phyloP scores from a whole-genome alignment of 2,797 vertebrate species.

The Myotis planiceps region DNA sequence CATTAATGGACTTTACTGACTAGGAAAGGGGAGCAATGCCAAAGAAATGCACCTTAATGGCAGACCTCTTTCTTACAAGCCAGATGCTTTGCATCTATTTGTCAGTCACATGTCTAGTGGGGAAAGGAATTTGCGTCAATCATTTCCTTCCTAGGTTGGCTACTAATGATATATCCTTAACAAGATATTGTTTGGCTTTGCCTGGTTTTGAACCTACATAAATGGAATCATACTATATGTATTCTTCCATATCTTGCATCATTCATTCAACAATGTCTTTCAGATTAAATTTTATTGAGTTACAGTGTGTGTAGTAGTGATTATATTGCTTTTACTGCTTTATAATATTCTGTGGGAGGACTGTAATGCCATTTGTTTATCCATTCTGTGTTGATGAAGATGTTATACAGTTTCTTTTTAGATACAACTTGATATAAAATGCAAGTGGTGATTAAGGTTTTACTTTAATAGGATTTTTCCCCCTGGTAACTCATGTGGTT shows the following conservation, averaged over 20 bases:
- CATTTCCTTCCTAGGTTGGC: not conserved
- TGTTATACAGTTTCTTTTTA: not conserved
- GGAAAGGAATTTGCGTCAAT: not conserved
- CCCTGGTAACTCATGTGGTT: conserved; percentile 27
- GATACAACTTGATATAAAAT: conserved; percentile 34
- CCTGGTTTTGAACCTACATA: not conserved
- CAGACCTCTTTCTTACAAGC: not conserved
- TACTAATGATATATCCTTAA: not conserved
- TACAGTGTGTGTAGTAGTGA: not conserved
- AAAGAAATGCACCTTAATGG: not conserved
- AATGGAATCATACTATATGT: not conserved
- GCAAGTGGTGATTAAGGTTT: conserved; percentile 30
- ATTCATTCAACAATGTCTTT: not conserved
- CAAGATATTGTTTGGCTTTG: not conserved
- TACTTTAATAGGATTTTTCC: conserved; percentile 32
- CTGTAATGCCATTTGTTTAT: not conserved
- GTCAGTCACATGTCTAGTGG: not conserved
- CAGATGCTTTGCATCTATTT: not conserved
- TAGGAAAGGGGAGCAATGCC: not conserved
- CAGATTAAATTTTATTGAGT: not conserved
- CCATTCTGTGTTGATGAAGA: not conserved
- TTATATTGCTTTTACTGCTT: not conserved
- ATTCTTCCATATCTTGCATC: not conserved
- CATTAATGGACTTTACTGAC: not conserved
- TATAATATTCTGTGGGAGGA: not conserved